Percentiles rank a stretch among this genome's conserved stretches.
These are phyloP conservation scores for Leontocebus nigricollis DNA, from an alignment of 2,797 vertebrate genomes.

Conservation along the genomic window DNA sequence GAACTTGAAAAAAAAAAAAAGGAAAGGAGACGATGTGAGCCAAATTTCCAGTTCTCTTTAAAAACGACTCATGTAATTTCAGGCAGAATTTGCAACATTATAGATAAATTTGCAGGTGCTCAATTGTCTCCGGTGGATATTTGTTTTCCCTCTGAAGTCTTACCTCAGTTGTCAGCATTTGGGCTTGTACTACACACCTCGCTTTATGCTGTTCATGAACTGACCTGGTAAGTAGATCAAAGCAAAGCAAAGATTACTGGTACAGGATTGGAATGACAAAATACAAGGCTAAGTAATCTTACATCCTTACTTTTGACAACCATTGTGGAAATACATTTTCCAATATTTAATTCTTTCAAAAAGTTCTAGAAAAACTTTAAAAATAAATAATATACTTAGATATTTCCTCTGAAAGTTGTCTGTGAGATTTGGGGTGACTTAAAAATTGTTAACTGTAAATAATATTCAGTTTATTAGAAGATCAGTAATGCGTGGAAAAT, in stretches of 20 bases:
- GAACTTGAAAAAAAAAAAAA: neutral
- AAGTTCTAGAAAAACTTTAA: neutral
- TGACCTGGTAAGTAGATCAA: neutral
- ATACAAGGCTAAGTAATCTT: neutral
- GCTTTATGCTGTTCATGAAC: neutral
- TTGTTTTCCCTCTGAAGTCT: neutral
- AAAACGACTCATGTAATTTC: neutral
- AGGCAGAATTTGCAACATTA: neutral
- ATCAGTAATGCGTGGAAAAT: neutral
- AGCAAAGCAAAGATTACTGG: neutral
- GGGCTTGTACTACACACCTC: neutral
- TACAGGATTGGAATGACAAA: neutral
- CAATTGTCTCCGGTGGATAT: neutral
- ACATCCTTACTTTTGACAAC: neutral
- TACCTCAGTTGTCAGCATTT: neutral
- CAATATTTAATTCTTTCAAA: neutral
- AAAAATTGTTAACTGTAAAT: neutral
- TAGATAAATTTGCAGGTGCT: neutral
- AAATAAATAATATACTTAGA: neutral
- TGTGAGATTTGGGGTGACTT: neutral
- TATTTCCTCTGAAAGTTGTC: neutral
- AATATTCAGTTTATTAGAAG: neutral
- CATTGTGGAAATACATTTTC: neutral
- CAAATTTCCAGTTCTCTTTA: neutral
- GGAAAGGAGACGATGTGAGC: neutral